These are phyloP conservation scores for Andricus curvator DNA, from an alignment of 2,888 invertebrate genomes.

Conservation along the genomic window DNA sequence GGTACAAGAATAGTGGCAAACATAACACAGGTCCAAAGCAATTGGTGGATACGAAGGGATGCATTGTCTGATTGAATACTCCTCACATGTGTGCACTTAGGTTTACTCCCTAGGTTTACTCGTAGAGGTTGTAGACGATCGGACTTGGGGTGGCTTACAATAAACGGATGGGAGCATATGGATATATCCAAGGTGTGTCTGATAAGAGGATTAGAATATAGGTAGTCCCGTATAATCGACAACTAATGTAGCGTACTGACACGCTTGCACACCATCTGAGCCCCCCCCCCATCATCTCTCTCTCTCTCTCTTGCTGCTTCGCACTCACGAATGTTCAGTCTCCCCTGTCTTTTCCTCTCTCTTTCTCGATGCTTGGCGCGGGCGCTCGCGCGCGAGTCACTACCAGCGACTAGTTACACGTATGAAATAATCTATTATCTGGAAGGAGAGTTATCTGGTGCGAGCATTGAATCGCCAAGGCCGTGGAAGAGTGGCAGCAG, in stretches of 20 bases:
- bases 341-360: constrained; percentile 1
- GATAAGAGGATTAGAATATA: constrained; percentile 57
- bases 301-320: neutral
- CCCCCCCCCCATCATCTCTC: neutral
- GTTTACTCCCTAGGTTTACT: constrained; percentile 12
- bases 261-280: constrained; percentile 56
- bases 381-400: constrained; percentile 52
- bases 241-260: constrained; percentile 60
- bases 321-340: neutral
- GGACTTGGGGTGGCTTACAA: constrained; percentile 14
- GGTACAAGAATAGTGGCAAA: constrained; percentile 36
- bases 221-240: constrained; percentile 57
- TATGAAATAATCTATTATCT: constrained; percentile 77
- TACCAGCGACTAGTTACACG: constrained; percentile 72
- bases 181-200: constrained; percentile 24
- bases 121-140: neutral
- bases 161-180: constrained; percentile 16
- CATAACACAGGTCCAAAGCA: constrained; percentile 29
- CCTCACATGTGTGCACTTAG: constrained; percentile 21
- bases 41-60: constrained; percentile 15
- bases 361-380: constrained; percentile 24
- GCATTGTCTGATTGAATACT: constrained; percentile 26
- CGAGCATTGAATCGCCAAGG: constrained; percentile 76
- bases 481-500: constrained; percentile 66
- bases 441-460: constrained; percentile 75